Evolutionary conservation across 2,113 vertebrate genomes (phyloP).

Genomic region (Desmodus rotundus): DNA sequence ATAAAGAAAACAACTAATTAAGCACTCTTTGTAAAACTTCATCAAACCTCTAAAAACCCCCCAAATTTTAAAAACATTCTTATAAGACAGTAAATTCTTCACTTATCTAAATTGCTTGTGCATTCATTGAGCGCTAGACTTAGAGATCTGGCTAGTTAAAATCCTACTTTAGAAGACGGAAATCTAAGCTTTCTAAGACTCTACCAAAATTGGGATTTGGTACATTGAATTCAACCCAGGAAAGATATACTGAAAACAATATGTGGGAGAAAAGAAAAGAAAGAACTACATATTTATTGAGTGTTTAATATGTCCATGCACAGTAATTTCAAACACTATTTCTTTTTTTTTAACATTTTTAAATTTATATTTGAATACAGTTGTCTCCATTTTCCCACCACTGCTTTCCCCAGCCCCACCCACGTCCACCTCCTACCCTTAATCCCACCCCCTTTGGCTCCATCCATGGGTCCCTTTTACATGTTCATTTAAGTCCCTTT

Average conservation of each 20-base stretch:
- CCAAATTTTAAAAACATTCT: not conserved
- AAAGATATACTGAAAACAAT: not conserved
- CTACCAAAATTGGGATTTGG: not conserved
- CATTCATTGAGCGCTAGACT: not conserved
- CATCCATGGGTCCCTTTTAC: too few relatives aligned
- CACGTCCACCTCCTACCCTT: too few relatives aligned
- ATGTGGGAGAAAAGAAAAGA: not conserved
- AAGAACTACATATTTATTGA: not conserved
- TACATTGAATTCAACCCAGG: not conserved
- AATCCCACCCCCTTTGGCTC: too few relatives aligned
- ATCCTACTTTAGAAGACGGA: not conserved
- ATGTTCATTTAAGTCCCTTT: too few relatives aligned
- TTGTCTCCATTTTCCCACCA: too few relatives aligned
- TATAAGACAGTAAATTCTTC: not conserved
- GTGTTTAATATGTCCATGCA: not conserved
- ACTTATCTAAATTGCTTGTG: not conserved
- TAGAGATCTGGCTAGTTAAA: not conserved
- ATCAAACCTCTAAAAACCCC: not conserved
- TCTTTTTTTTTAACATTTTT: not conserved
- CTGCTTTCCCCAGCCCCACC: too few relatives aligned
- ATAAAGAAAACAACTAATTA: not conserved
- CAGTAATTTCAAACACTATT: not conserved
- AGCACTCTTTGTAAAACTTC: not conserved
- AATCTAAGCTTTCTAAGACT: not conserved
- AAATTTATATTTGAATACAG: too few relatives aligned